phyloP scores from a whole-genome alignment of 2,113 vertebrate species.

The Indicator indicator region DNA sequence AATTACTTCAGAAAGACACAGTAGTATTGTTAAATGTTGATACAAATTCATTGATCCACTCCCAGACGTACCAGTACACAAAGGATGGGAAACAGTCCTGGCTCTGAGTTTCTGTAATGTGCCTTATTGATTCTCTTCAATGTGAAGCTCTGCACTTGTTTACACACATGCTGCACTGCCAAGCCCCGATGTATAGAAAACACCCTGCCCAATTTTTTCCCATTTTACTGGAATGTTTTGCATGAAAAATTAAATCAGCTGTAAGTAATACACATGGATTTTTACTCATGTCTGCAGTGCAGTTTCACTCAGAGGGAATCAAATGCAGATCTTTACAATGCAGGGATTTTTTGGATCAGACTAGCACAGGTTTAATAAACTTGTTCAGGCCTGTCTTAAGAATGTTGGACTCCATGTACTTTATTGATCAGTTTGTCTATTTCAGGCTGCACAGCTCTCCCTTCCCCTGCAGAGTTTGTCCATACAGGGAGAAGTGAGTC shows the following conservation, averaged over 20 bases:
- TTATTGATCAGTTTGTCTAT: background rate
- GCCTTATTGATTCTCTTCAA: slow-evolving; percentile 31
- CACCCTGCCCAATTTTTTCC: background rate
- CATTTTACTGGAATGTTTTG: background rate
- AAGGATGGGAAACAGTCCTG: slow-evolving; percentile 26
- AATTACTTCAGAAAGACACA: slow-evolving; percentile 36
- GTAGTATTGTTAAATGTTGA: slow-evolving; percentile 9
- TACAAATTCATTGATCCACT: slow-evolving; percentile 47
- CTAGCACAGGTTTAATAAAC: background rate
- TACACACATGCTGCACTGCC: background rate
- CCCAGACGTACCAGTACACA: slow-evolving; percentile 15
- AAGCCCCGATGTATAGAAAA: background rate
- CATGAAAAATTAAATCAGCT: background rate
- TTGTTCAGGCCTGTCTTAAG: background rate
- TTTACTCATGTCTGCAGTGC: background rate
- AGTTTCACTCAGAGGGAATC: background rate
- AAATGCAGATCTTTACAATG: background rate
- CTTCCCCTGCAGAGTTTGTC: background rate
- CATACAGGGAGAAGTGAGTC: background rate
- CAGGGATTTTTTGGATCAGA: background rate
- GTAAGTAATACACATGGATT: background rate
- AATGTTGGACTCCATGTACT: background rate
- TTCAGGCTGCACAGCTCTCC: background rate
- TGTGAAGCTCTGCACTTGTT: slow-evolving; percentile 12
- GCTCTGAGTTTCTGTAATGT: background rate